Percentiles rank a stretch among this genome's conserved stretches.
These are phyloP conservation scores for Colistium nudipinnis DNA, from an alignment of 2,113 vertebrate genomes.

Conservation along the genomic window DNA sequence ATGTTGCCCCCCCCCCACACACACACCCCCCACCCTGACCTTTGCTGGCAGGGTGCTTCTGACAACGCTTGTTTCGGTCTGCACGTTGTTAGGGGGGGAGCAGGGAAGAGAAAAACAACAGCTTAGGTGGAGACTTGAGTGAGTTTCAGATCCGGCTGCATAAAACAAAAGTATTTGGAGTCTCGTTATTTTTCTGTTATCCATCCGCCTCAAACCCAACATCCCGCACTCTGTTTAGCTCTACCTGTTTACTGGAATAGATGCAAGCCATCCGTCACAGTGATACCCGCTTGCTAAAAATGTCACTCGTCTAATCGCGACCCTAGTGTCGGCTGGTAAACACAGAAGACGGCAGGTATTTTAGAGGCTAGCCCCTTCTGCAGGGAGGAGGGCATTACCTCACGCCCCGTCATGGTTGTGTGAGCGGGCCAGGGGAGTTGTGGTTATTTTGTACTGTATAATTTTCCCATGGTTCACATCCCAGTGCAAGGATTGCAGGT, in stretches of 20 bases:
- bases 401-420: conserved; percentile 56
- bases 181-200: conserved; percentile 29
- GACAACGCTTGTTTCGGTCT: conserved; percentile 29
- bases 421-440: too few species aligned
- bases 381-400: conserved; percentile 53
- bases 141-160: neutral
- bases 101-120: neutral
- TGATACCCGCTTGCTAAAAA: conserved; percentile 39
- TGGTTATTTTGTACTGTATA: too few species aligned
- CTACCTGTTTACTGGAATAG: neutral
- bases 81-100: conserved; percentile 29
- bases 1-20: too few species aligned
- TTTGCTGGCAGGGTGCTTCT: conserved; percentile 33
- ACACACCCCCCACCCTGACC: conserved; percentile 56
- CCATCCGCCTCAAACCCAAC: conserved; percentile 22
- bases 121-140: conserved; percentile 1
- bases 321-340: conserved; percentile 64
- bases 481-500: too few species aligned
- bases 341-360: conserved; percentile 56
- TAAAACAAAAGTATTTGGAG: conserved; percentile 20
- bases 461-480: too few species aligned
- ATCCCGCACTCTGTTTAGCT: conserved; percentile 21
- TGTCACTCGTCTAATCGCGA: conserved; percentile 40
- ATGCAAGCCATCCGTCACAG: conserved; percentile 22
- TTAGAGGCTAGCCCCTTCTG: conserved; percentile 56